A percentile compares a stretch with the other conserved stretches of the same genome.
Conservation (phyloP, 2,888 invertebrate genomes). For the Druceiella hillmani region DNA sequence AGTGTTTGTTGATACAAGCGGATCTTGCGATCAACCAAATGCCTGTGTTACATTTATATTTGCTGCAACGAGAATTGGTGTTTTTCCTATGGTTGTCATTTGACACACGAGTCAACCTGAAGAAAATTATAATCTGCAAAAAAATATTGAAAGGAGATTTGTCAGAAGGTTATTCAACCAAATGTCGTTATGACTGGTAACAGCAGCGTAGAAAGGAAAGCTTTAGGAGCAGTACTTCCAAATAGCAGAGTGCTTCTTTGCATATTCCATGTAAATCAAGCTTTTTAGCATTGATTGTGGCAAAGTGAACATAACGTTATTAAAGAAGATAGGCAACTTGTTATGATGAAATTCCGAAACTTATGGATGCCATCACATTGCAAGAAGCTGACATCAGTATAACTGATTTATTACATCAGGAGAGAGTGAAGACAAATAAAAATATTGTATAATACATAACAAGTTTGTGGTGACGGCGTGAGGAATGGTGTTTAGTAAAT, state of each 20-base stretch:
- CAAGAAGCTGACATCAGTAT: conserved; percentile 14
- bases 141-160: too few species aligned
- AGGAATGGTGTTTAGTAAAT: conserved; percentile 13
- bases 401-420: conserved; percentile 13
- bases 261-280: conserved; percentile 17
- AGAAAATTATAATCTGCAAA: conserved; percentile 7
- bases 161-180: conserved; percentile 3
- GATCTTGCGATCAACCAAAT: conserved; percentile 13
- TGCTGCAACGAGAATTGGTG: conserved; percentile 16
- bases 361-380: conserved; percentile 14
- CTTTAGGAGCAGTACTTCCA: conserved; percentile 15
- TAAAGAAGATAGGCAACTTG: conserved; percentile 16
- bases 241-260: conserved; percentile 14
- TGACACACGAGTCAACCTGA: conserved; percentile 13
- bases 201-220: too few species aligned
- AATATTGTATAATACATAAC: conserved; percentile 8
- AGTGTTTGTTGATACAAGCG: conserved; percentile 13
- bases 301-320: conserved; percentile 15
- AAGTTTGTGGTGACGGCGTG: conserved; percentile 12
- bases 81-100: conserved; percentile 13
- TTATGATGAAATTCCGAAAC: conserved; percentile 11
- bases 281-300: conserved; percentile 16
- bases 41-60: conserved; percentile 17
- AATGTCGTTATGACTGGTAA: too few species aligned
- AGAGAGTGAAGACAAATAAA: conserved; percentile 12